Evolutionary conservation across 2,113 vertebrate species (phyloP).

Genomic region (Rafetus swinhoei): DNA sequence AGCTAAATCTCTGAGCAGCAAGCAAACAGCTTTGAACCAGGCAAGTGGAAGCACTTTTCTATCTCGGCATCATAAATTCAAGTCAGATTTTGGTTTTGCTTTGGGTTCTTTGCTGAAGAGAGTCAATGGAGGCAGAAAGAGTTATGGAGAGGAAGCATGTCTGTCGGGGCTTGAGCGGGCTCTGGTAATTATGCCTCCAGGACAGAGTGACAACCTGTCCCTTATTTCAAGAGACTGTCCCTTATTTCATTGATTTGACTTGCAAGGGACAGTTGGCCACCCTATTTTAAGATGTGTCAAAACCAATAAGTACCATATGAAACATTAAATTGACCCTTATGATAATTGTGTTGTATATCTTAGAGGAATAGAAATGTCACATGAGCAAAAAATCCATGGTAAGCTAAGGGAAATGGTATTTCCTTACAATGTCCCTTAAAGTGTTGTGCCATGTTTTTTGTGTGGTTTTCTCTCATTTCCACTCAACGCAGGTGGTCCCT

Average conservation of each 20-base stretch:
- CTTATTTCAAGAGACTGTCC: background rate
- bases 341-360: background rate
- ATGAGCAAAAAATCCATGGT: background rate
- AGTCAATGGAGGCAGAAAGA: background rate
- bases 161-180: background rate
- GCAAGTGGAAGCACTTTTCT: background rate
- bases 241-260: background rate
- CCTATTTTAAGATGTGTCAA: background rate
- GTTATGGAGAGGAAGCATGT: background rate
- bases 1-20: slow-evolving; percentile 46
- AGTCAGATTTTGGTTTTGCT: background rate
- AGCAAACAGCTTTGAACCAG: slow-evolving; percentile 6
- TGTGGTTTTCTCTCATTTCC: background rate
- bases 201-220: background rate
- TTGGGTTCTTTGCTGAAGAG: background rate
- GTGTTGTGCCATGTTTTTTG: background rate
- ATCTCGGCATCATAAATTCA: background rate
- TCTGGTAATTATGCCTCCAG: background rate
- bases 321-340: background rate
- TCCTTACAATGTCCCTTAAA: background rate
- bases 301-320: background rate
- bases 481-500: background rate
- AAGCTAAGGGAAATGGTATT: background rate
- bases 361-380: background rate
- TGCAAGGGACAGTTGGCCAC: background rate